Base-by-base conservation (phyloP, 2,888 invertebrate genomes). In the Sipunculus nudus region DNA sequence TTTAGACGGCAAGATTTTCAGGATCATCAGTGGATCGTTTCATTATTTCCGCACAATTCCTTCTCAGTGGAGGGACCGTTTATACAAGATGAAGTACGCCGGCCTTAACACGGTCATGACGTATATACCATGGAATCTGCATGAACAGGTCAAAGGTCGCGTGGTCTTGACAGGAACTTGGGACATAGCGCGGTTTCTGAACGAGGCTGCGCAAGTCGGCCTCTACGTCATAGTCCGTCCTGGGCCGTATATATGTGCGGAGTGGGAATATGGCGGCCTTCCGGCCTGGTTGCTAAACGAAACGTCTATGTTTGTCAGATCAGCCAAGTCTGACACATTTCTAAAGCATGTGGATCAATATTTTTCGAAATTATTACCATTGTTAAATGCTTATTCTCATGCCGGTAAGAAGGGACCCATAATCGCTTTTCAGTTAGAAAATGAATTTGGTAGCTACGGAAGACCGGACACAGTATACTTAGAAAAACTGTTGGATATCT, bases 211-310 rank as follows among this genome's bases (percentile, higher is more conserved):
- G 28, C 35, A 60, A 43, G 49, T 69, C 16, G 68, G 61, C 2
- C 48, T 71, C 23, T 53, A 70, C 19, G 45, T 70, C 46, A 71
- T 71, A 3, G 40, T 72, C 10, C 50, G 71, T 10, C 69, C 72
- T 8, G 70, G 67, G 5, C 69, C 64, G 2, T 73, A 66, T 29
- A 68, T 71, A 40, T 71, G 64, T 54, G 59, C 65, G 4, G 71
- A 72, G 59, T 72, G 70, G 68, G 72, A 72, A 10, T 65, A 61
- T 31, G 72, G 67, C 4, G 67, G 67, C 3, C 47, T 67, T 48
- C 67, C 67, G 1, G 29, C 65, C 19, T 87, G 86, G 85, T 75
- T 87, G 2, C 75, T 86, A 35, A 72, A 85, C 19, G 83, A 85
- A 59, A 78, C 83, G 10, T 76, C 81, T 23, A 85, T 87, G 67